Conservation (phyloP, 1,140 invertebrate genomes). For the Papilio aristodemus region DNA sequence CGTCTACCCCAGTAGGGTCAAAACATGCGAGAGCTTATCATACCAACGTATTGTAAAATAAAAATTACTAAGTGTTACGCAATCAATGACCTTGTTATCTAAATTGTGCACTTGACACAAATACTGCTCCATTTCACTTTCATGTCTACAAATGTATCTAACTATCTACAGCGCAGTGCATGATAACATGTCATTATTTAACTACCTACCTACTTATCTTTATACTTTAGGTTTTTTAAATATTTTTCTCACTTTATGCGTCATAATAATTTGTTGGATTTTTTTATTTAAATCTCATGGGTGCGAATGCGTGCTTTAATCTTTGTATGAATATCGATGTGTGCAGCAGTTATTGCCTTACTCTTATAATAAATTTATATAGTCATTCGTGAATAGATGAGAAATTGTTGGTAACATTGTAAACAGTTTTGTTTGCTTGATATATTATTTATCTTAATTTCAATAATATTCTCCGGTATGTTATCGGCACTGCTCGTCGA, state of each 20-base stretch:
- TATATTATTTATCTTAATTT: constrained; percentile 47
- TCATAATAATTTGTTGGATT: constrained; percentile 1
- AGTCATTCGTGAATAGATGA: constrained; percentile 9
- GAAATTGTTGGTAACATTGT: constrained; percentile 18
- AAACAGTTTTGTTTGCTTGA: constrained; percentile 33
- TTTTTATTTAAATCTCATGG: background rate
- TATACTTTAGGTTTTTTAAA: background rate
- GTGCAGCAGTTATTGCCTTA: background rate
- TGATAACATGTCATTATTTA: constrained; percentile 40
- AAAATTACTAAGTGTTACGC: constrained; percentile 67
- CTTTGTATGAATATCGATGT: background rate
- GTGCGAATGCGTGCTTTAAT: background rate
- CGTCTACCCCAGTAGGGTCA: background rate
- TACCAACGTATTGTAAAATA: constrained; percentile 37
- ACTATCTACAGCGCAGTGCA: constrained; percentile 46
- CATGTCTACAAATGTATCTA: constrained; percentile 63
- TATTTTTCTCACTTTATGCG: constrained; percentile 1
- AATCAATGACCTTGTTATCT: constrained; percentile 78
- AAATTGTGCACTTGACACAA: constrained; percentile 79
- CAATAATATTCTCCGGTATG: constrained; percentile 54
- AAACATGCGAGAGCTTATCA: background rate
- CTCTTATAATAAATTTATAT: background rate
- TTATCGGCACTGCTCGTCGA: constrained; percentile 56
- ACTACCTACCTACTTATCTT: constrained; percentile 31
- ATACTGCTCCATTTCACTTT: constrained; percentile 79